These are phyloP conservation scores for Lycaon pictus DNA, from an alignment of 2,113 vertebrate genomes.

Conservation along the genomic window DNA sequence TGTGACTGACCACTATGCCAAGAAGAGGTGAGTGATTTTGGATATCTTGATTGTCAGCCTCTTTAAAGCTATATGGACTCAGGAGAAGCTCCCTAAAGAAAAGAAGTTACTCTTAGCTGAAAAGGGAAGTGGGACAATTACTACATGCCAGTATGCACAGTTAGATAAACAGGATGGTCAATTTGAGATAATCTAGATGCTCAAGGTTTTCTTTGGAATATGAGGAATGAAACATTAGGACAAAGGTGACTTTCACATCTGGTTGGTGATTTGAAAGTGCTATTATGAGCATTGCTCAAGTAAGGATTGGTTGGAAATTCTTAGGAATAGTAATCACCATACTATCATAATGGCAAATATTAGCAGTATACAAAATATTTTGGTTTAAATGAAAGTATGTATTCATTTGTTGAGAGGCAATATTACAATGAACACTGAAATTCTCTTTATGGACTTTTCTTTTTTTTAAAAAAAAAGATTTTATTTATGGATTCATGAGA, in stretches of 20 bases:
- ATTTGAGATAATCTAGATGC: background rate
- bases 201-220: background rate
- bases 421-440: background rate
- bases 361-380: background rate
- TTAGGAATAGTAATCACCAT: background rate
- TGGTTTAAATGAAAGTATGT: background rate
- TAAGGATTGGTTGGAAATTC: background rate
- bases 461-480: too few relatives aligned
- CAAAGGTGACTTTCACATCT: background rate
- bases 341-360: background rate
- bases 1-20: background rate
- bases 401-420: background rate
- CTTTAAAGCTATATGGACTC: background rate
- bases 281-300: background rate
- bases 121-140: background rate
- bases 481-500: too few relatives aligned
- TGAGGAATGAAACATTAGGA: background rate
- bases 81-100: background rate
- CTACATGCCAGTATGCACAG: background rate
- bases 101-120: background rate
- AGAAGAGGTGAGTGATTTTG: background rate
- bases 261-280: background rate
- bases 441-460: background rate
- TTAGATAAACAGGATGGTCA: background rate
- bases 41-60: background rate